A percentile compares a stretch with the other conserved stretches of the same genome.
Conservation (phyloP, 2,113 vertebrate species). For the Martes martes region DNA sequence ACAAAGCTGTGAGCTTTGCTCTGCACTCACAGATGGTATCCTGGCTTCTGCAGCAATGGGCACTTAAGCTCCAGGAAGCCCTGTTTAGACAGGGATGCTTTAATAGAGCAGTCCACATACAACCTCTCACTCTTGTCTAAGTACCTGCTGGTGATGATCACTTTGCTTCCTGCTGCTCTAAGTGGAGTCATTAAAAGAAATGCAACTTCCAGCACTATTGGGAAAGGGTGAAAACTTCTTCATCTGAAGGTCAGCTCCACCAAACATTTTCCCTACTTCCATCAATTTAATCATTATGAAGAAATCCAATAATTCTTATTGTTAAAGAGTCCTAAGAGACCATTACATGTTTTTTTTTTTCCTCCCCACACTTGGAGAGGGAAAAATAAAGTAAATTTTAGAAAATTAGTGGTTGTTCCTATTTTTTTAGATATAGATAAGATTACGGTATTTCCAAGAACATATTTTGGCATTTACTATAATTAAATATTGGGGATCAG, state of each 20-base stretch:
- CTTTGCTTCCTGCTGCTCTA: constrained; percentile 76
- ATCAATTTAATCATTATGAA: neutral
- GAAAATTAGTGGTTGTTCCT: neutral
- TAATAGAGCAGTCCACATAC: constrained; percentile 67
- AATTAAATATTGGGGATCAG: neutral
- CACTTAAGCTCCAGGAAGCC: constrained; percentile 76
- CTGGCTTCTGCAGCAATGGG: constrained; percentile 70
- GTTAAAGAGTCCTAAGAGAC: neutral
- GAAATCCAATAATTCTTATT: neutral
- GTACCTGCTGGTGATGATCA: constrained; percentile 66
- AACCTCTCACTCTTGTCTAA: constrained; percentile 76
- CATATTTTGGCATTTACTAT: neutral
- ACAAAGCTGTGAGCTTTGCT: constrained; percentile 37
- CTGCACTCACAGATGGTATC: constrained; percentile 41
- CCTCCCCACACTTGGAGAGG: neutral
- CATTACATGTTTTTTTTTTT: neutral
- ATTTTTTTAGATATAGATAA: neutral
- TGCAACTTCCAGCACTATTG: constrained; percentile 49
- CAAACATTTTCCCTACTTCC: neutral
- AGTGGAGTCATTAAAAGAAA: constrained; percentile 72
- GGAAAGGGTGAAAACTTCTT: constrained; percentile 42
- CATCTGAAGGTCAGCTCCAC: constrained; percentile 52
- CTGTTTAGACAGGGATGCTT: constrained; percentile 67
- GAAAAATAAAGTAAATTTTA: neutral
- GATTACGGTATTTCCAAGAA: neutral